Evolutionary conservation across 64 coral and sea anemone species (phyloP).

Genomic region (Acropora yongei): DNA sequence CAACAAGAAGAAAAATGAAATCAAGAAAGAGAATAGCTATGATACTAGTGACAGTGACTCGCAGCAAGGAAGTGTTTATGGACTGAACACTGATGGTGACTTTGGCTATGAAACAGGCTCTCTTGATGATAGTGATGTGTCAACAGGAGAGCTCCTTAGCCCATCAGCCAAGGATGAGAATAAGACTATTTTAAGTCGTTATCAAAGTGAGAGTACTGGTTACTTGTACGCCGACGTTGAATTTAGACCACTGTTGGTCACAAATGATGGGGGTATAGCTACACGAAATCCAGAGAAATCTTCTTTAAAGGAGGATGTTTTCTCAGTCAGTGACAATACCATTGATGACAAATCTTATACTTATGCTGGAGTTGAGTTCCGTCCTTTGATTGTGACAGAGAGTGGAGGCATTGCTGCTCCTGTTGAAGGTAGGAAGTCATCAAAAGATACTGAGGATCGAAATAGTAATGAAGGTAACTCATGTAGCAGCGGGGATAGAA

Average conservation of each 20-base stretch:
- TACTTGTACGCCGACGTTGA: constrained; percentile 57
- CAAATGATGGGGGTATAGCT: constrained; percentile 24
- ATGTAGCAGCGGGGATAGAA: neutral
- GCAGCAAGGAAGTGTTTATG: constrained; percentile 60
- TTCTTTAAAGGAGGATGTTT: neutral
- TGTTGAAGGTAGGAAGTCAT: constrained; percentile 26
- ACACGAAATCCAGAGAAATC: neutral
- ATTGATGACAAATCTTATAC: constrained; percentile 46
- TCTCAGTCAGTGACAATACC: neutral
- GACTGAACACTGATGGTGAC: constrained; percentile 77
- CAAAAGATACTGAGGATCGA: neutral
- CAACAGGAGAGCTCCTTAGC: constrained; percentile 75
- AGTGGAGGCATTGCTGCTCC: constrained; percentile 71
- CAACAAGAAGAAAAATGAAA: constrained; percentile 12
- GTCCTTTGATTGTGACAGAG: constrained; percentile 74
- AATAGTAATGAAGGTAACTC: neutral
- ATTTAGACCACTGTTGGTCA: constrained; percentile 28
- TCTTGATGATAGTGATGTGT: constrained; percentile 87
- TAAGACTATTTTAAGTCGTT: constrained; percentile 56
- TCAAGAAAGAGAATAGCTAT: constrained; percentile 88
- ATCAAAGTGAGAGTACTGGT: neutral
- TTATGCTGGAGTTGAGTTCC: constrained; percentile 84
- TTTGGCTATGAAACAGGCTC: constrained; percentile 92
- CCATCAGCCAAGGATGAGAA: constrained; percentile 79
- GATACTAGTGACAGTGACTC: constrained; percentile 92